phyloP scores from a whole-genome alignment of 2,888 invertebrate genomes.

The Archaeoteleia sp. region DNA sequence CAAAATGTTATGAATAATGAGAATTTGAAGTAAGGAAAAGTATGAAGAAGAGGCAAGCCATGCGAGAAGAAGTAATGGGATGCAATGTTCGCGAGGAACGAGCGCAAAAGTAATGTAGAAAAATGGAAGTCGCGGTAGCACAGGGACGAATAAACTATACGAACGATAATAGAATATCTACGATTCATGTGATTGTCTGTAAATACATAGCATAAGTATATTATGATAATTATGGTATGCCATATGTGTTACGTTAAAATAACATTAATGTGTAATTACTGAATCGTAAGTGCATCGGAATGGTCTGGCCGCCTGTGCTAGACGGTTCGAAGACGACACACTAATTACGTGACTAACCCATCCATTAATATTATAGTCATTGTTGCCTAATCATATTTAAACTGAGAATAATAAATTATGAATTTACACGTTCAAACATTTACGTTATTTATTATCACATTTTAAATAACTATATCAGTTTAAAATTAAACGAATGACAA shows the following conservation, averaged over 20 bases:
- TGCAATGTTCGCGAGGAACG: slow-evolving; percentile 39
- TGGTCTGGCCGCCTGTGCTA: slow-evolving; percentile 74
- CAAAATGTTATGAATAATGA: slow-evolving; percentile 48
- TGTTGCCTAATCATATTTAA: too few relatives aligned
- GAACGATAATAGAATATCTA: slow-evolving; percentile 72
- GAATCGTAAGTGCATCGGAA: slow-evolving; percentile 64
- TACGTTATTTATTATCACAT: too few relatives aligned
- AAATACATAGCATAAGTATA: slow-evolving; percentile 73
- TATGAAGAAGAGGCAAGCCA: slow-evolving; percentile 28
- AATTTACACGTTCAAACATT: too few relatives aligned
- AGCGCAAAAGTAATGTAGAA: slow-evolving; percentile 45
- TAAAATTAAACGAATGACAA: too few relatives aligned
- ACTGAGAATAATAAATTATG: too few relatives aligned
- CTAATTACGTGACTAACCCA: slow-evolving; percentile 12
- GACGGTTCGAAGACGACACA: slow-evolving; percentile 57
- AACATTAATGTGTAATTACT: slow-evolving; percentile 72
- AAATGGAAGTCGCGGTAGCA: slow-evolving; percentile 57
- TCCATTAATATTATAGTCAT: background rate
- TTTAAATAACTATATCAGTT: too few relatives aligned
- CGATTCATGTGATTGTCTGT: slow-evolving; percentile 75
- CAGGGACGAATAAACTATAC: slow-evolving; percentile 65
- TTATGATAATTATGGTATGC: slow-evolving; percentile 73
- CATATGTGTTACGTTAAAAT: slow-evolving; percentile 73
- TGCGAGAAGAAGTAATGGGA: slow-evolving; percentile 27
- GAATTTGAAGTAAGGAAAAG: slow-evolving; percentile 17